A percentile compares a stretch with the other conserved stretches of the same genome.
phyloP scores from a whole-genome alignment of 2,888 invertebrate genomes.

The Eledona agricola region DNA sequence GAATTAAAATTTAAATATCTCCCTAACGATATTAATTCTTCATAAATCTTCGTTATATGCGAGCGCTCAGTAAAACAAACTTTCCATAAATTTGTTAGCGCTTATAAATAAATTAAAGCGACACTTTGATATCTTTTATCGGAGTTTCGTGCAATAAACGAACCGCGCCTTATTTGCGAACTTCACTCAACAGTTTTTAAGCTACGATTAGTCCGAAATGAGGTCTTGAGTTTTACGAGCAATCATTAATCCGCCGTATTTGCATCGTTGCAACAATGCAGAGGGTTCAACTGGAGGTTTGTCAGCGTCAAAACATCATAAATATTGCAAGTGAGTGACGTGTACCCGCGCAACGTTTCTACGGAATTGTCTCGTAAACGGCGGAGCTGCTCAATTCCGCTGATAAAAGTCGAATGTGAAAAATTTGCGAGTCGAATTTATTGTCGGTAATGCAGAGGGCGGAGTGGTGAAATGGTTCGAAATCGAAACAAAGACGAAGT shows the following conservation, averaged over 20 bases:
- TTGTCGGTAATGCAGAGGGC: constrained; percentile 4
- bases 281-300: too few relatives aligned
- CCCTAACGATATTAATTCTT: constrained; percentile 16
- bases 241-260: constrained; percentile 13
- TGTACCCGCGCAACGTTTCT: constrained; percentile 3
- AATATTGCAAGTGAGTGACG: constrained; percentile 10
- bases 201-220: constrained; percentile 18
- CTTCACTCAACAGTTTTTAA: too few relatives aligned
- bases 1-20: constrained; percentile 16
- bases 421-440: constrained; percentile 6
- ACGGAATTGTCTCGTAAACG: constrained; percentile 6
- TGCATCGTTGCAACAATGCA: too few relatives aligned
- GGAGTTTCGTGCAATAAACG: constrained; percentile 15
- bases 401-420: constrained; percentile 5
- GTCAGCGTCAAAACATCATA: constrained; percentile 20
- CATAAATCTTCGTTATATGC: constrained; percentile 19
- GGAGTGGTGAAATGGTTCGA: constrained; percentile 18
- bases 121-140: constrained; percentile 24
- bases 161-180: constrained; percentile 10
- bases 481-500: constrained; percentile 32
- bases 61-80: constrained; percentile 10
- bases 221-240: constrained; percentile 8
- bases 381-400: constrained; percentile 5
- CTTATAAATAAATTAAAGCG: constrained; percentile 12
- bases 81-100: constrained; percentile 21